A percentile compares a stretch with the other conserved stretches of the same genome.
phyloP scores from a whole-genome alignment of 1,140 invertebrate genomes.

The Atta colombica region DNA sequence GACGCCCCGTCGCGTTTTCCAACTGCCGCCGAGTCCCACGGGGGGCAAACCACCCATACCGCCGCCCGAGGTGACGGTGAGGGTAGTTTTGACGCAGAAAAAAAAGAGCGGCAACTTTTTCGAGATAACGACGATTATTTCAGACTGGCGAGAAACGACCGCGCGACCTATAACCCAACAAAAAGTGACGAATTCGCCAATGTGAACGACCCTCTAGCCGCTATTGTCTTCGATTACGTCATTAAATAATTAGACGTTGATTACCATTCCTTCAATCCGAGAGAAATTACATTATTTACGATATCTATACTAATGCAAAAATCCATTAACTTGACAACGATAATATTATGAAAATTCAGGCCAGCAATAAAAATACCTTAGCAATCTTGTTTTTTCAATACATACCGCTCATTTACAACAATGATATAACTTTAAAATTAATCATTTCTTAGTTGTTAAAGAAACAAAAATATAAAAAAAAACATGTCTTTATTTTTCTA shows the following conservation, averaged over 20 bases:
- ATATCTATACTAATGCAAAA: background rate
- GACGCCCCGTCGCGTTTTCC: constrained; percentile 48
- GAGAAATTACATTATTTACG: background rate
- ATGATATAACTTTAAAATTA: too few species aligned
- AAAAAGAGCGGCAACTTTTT: constrained; percentile 56
- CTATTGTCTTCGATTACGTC: constrained; percentile 25
- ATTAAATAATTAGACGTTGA: constrained; percentile 47
- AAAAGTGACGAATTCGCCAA: constrained; percentile 35
- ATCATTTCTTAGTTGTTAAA: too few species aligned
- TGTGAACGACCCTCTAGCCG: constrained; percentile 32
- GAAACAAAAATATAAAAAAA: too few species aligned
- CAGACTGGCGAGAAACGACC: background rate
- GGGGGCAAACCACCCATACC: constrained; percentile 34
- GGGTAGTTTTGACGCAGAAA: constrained; percentile 38
- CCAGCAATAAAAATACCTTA: too few species aligned
- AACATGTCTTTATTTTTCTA: too few species aligned
- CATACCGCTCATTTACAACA: too few species aligned
- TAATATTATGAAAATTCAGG: background rate
- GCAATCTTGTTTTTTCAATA: too few species aligned
- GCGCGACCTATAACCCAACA: background rate
- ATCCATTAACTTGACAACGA: background rate
- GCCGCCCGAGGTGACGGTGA: constrained; percentile 44
- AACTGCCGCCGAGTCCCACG: constrained; percentile 51
- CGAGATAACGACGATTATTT: constrained; percentile 50
- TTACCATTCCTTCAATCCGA: constrained; percentile 13